Conservation (phyloP, 2,113 vertebrate genomes). For the Pagrus major region DNA sequence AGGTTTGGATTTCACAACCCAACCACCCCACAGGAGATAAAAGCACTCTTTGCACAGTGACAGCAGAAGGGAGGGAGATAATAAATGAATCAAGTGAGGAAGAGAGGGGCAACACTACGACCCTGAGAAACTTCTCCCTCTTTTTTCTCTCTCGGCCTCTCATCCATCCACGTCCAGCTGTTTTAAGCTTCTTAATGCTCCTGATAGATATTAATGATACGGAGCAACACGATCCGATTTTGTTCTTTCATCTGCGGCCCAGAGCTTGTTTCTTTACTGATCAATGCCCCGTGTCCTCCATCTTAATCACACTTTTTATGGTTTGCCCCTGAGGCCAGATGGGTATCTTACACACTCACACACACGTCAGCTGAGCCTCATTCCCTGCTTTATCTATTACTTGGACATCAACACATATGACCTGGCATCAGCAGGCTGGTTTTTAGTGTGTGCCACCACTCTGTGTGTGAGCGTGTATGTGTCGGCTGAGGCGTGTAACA, state of each 20-base stretch:
- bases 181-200: conserved; percentile 19
- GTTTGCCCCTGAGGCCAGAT: conserved; percentile 34
- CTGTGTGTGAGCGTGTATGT: conserved; percentile 25
- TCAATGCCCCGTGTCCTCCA: conserved; percentile 55
- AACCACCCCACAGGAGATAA: conserved; percentile 28
- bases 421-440: conserved; percentile 35
- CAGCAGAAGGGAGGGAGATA: conserved; percentile 50
- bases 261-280: conserved; percentile 53
- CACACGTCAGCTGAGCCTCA: conserved; percentile 32
- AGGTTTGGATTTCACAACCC: conserved; percentile 46
- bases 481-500: conserved; percentile 68
- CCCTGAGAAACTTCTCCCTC: conserved; percentile 39
- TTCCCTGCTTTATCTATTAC: conserved; percentile 56
- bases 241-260: conserved; percentile 39
- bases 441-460: conserved; percentile 15
- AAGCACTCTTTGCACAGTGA: conserved; percentile 23
- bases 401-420: conserved; percentile 25
- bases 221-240: conserved; percentile 56
- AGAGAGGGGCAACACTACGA: conserved; percentile 31
- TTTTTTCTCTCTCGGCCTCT: conserved; percentile 25
- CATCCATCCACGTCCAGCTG: conserved; percentile 51
- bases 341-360: conserved; percentile 1
- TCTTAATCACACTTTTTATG: conserved; percentile 60
- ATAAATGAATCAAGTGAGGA: conserved; percentile 51
- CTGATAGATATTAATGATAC: conserved; percentile 66